Base-by-base conservation (phyloP, 1,140 invertebrate species). In the Leptinotarsa defecta region DNA sequence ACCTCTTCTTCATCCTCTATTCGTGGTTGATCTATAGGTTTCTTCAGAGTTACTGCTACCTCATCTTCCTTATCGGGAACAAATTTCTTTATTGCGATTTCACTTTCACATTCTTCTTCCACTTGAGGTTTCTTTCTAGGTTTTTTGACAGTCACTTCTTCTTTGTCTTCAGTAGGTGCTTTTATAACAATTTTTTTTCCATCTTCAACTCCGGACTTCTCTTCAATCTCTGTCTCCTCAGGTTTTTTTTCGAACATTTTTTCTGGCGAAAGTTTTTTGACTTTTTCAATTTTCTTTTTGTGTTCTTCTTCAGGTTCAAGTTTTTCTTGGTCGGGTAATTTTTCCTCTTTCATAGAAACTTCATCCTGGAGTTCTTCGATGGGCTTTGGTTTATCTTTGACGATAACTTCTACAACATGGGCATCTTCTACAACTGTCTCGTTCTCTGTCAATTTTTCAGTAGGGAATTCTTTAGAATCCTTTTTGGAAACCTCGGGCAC, bases 31-130 rank as follows among this genome's bases (percentile, higher is more conserved):
- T 73, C 73, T 17, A 71, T 63, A 17, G 77, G 43, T 70, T 79
- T 74, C 19, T 80, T 75, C 43, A 71, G 49, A 57, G 71, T 78
- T 68, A 81, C 76, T 71, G 86, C 85, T 80, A 92, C 92, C 4
- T 78, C 74, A 27, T 24, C 34, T 17, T 83, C 20, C 15, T 79
- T 48, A n/a, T 83, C 77, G 74, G 24, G 74, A 77, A 52, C n/a
- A n/a, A 71, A 67, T 67, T 74, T 74, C 79, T 91, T 91, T 34
- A 93, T 87, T 8, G 89, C 92, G 17, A 92, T 85, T 86, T 92
- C 91, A 82, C 92, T 90, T 76, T 89, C 88, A 71, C 89, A 88
- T 85, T 93, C 91, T 84, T 92, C 91, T 20, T 88, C 87, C 61
- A 81, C 22, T 82, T 3, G 84, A 84, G 57, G 76, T 76, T 61